Evolutionary conservation across 2,888 invertebrate genomes (phyloP).

Genomic region (Orthosia incerta): DNA sequence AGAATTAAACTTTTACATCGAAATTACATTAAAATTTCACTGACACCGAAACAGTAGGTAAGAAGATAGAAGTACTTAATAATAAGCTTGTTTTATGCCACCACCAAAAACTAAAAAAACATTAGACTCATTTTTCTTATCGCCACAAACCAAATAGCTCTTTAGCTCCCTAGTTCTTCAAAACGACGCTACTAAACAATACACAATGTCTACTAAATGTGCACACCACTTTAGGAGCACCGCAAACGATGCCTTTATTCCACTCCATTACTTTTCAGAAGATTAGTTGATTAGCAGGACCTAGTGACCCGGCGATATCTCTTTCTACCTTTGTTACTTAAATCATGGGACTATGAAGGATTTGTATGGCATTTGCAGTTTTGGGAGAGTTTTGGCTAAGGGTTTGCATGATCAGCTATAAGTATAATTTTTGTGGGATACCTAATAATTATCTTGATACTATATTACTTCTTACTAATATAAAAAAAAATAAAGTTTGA

Average conservation of each 20-base stretch:
- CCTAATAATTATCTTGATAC: too few relatives aligned
- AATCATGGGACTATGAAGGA: slow-evolving; percentile 47
- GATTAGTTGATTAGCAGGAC: slow-evolving; percentile 68
- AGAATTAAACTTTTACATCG: too few relatives aligned
- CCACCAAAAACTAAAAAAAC: too few relatives aligned
- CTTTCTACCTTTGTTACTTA: slow-evolving; percentile 44
- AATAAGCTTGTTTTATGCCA: too few relatives aligned
- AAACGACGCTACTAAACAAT: slow-evolving; percentile 1
- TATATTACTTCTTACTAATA: too few relatives aligned
- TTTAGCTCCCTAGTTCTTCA: neutral
- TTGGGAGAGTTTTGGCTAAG: neutral
- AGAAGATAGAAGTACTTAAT: too few relatives aligned
- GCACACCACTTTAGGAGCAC: slow-evolving; percentile 32
- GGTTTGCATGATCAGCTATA: neutral
- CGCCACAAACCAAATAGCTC: neutral
- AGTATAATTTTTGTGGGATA: neutral
- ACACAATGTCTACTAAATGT: slow-evolving; percentile 36
- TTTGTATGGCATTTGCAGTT: slow-evolving; percentile 32
- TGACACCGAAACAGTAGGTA: too few relatives aligned
- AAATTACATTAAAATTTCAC: too few relatives aligned
- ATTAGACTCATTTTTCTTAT: neutral
- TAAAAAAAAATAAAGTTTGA: too few relatives aligned
- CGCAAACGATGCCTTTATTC: slow-evolving; percentile 67
- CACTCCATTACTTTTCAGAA: slow-evolving; percentile 72
- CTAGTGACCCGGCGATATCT: slow-evolving; percentile 60